Evolutionary conservation across 2,888 invertebrate genomes (phyloP), one percentile per base, ranked within the genome.

Genomic region (Zelleria hepariella): DNA sequence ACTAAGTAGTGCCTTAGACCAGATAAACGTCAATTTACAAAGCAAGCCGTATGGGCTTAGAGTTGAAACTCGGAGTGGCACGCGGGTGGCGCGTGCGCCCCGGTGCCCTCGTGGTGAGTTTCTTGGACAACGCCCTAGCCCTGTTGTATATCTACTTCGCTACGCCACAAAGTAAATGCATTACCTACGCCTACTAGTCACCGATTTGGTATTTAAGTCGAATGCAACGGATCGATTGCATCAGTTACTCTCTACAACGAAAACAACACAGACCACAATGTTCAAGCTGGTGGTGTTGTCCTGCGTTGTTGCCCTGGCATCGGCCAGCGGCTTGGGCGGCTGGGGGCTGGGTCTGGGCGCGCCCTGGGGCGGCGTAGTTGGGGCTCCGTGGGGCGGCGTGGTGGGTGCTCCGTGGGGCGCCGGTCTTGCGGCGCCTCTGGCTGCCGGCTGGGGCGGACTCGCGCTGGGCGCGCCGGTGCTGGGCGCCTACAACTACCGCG

Each of bases 251-350:
- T 73, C 66, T 71, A 74, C 69, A 73, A 68, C 71, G 71, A 75
- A 75, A 80, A 70, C 86, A 85, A 82, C 82, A 84, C 86, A 89
- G 86, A 86, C 83, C 86, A 89, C 81, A 83, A 89, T 89, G 89
- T 85, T 81, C 72, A 89, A 86, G 81, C 77, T 89, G 90, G 90
- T 91, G 89, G 91, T 91, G 83, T 91, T 92, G 90, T 91, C 89
- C 73, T 90, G 90, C 74, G 81, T 92, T 65, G 72, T 92, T 71
- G 91, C 91, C 72, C 71, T 92, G 64, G 91, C 84, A 68, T 87
- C 86, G 58, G 91, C 92, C 66, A 85, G 86, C 55, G 79, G 81
- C 59, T 59, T 80, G 27, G 63, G 42, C 68, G 69, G 21, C 61
- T 65, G 54, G 67, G 68, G 47, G 65, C 69, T 53, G 68, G 72